Evolutionary conservation across 1,140 invertebrate genomes (phyloP).

Genomic region (Drosophila lini): DNA sequence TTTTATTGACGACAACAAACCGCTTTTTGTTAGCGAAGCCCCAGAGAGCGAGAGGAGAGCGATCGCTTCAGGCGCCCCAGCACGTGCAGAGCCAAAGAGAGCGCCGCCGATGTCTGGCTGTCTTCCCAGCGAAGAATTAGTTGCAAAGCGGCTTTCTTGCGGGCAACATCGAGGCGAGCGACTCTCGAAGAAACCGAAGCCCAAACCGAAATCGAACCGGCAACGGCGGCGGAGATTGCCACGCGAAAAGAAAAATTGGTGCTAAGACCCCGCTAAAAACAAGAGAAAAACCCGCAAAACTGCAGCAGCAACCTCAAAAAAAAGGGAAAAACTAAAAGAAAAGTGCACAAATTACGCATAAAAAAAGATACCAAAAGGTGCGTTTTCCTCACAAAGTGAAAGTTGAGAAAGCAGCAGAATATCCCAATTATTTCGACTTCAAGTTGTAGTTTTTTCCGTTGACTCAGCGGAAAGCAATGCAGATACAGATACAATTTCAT

Average conservation of each 20-base stretch:
- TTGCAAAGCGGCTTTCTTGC: conserved; percentile 77
- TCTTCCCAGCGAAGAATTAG: conserved; percentile 68
- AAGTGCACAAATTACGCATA: conserved; percentile 44
- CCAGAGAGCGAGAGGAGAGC: conserved; percentile 29
- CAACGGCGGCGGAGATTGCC: conserved; percentile 56
- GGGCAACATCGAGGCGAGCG: conserved; percentile 40
- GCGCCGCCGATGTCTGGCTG: conserved; percentile 8
- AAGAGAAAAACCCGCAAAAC: conserved; percentile 10
- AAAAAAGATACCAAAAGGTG: conserved; percentile 63
- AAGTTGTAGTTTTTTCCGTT: conserved; percentile 17
- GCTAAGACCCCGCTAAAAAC: conserved; percentile 53
- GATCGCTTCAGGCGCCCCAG: conserved; percentile 31
- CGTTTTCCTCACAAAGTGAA: conserved; percentile 58
- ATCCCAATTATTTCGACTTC: conserved; percentile 1
- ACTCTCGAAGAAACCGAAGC: conserved; percentile 2
- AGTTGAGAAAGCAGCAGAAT: conserved; percentile 45
- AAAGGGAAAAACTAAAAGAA: conserved; percentile 14
- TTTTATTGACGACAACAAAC: conserved; percentile 70
- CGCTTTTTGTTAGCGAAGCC: conserved; percentile 19
- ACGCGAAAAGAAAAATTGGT: conserved; percentile 74
- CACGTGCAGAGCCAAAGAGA: conserved; percentile 58
- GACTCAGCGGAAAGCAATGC: conserved; percentile 60
- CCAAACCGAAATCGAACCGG: conserved; percentile 26
- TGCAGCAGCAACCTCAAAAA: conserved; percentile 18
- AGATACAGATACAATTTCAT: conserved; percentile 53